phyloP scores from a whole-genome alignment of 1,140 invertebrate species.

The Aphaenogaster floridana region DNA sequence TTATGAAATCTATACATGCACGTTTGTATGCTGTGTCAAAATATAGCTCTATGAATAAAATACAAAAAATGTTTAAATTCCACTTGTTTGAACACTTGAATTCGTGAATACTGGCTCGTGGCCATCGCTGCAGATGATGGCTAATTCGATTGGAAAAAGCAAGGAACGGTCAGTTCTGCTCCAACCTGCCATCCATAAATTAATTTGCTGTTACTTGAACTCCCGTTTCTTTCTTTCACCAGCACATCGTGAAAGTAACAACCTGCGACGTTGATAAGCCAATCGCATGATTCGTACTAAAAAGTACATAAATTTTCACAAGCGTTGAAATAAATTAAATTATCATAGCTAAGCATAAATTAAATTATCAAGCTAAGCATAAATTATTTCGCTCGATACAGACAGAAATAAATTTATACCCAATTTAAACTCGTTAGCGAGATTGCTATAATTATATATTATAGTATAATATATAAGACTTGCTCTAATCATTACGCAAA shows the following conservation, averaged over 20 bases:
- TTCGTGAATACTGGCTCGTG: not conserved
- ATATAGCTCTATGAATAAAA: not conserved
- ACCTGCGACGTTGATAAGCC: constrained; percentile 22
- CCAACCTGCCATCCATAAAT: constrained; percentile 38
- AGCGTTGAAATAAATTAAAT: constrained; percentile 14
- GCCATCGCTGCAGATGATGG: constrained; percentile 9
- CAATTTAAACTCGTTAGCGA: not conserved
- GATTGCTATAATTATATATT: not conserved
- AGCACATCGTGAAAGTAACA: constrained; percentile 31
- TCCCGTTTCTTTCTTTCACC: not conserved
- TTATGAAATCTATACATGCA: not conserved
- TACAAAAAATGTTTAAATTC: not conserved
- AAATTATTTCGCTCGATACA: constrained; percentile 23
- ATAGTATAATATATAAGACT: not conserved
- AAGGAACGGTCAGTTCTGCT: not conserved
- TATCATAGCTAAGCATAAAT: constrained; percentile 35
- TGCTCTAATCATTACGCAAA: not conserved
- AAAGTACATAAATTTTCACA: constrained; percentile 40
- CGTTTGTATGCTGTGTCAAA: not conserved
- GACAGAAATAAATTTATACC: constrained; percentile 17
- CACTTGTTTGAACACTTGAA: not conserved
- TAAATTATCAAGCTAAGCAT: constrained; percentile 19
- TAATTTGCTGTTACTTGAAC: constrained; percentile 59
- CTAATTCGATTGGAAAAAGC: constrained; percentile 59
- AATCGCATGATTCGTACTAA: constrained; percentile 47